Percentiles rank a stretch among this genome's conserved stretches.
Conservation (phyloP, 2,888 invertebrate genomes). For the Cheilosia vulpina region DNA sequence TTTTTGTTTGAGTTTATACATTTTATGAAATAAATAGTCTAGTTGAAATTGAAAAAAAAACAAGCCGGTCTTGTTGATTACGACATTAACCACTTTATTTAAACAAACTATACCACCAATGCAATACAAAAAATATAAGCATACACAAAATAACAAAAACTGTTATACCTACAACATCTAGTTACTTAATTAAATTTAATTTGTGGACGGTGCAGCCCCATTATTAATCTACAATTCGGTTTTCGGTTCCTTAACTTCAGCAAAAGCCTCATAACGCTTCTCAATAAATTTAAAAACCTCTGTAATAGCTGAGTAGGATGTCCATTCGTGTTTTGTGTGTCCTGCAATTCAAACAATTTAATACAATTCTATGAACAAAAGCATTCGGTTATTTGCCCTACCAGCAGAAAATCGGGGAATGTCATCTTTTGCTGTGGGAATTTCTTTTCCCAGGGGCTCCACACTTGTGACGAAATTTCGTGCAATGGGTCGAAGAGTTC, state of each 20-base stretch:
- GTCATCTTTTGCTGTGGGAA: conserved; percentile 84
- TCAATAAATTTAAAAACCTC: conserved; percentile 87
- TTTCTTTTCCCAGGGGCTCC: conserved; percentile 85
- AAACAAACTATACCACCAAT: conserved; percentile 2
- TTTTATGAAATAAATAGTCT: too few species aligned
- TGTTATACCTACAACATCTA: neutral
- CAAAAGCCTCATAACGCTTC: conserved; percentile 66
- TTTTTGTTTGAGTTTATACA: too few species aligned
- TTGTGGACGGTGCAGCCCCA: conserved; percentile 7
- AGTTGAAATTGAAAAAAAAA: too few species aligned
- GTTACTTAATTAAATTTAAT: neutral
- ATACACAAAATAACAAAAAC: neutral
- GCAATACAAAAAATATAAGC: conserved; percentile 10
- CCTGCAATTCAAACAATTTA: conserved; percentile 82
- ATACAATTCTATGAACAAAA: neutral
- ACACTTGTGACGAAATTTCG: conserved; percentile 87
- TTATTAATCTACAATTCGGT: conserved; percentile 44
- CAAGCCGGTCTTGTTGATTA: neutral
- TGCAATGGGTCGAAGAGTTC: conserved; percentile 80
- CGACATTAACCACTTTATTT: conserved; percentile 26
- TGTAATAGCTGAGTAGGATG: conserved; percentile 87
- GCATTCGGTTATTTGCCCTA: conserved; percentile 75
- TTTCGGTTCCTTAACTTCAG: conserved; percentile 35
- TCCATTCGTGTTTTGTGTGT: conserved; percentile 88
- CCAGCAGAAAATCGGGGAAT: conserved; percentile 87